Evolutionary conservation across 1,140 invertebrate species (phyloP).

Genomic region (Neodiprion fabricii): DNA sequence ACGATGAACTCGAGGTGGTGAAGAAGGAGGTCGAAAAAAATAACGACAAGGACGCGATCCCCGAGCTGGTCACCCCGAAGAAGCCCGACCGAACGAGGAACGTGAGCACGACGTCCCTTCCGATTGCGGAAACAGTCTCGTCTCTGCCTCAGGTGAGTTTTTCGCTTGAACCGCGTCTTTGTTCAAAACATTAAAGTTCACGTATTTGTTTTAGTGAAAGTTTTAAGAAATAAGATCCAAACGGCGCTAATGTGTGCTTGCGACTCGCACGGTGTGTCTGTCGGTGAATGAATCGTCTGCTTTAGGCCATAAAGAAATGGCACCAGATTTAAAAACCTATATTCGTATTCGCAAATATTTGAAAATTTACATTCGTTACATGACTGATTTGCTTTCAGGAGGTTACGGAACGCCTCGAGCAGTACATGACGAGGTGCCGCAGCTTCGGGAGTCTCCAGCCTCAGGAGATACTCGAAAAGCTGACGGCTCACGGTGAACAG

Average conservation of each 20-base stretch:
- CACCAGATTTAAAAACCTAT: not conserved
- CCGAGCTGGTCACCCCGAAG: constrained; percentile 12
- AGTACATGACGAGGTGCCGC: constrained; percentile 51
- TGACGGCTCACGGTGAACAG: constrained; percentile 27
- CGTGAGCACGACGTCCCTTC: constrained; percentile 26
- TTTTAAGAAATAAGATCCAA: not conserved
- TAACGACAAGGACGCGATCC: constrained; percentile 19
- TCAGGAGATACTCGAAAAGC: constrained; percentile 48
- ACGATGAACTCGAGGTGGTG: constrained; percentile 52
- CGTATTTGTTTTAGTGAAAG: not conserved
- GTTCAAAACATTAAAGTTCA: constrained; percentile 9
- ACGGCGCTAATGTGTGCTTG: too few relatives aligned
- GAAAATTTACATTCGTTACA: too few relatives aligned
- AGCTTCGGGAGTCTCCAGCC: constrained; percentile 54
- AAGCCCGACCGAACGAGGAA: constrained; percentile 35
- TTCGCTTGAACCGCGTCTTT: not conserved
- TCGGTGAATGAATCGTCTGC: too few relatives aligned
- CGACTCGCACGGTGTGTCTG: too few relatives aligned
- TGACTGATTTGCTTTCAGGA: constrained; percentile 23
- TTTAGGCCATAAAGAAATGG: too few relatives aligned
- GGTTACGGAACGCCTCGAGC: constrained; percentile 44
- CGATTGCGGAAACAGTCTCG: constrained; percentile 31
- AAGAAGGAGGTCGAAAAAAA: constrained; percentile 21
- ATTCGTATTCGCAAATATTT: constrained; percentile 12
- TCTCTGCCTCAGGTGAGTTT: constrained; percentile 18